phyloP scores from a whole-genome alignment of 53 echinoderm and acorn worm species.

The Holothuria scabra region DNA sequence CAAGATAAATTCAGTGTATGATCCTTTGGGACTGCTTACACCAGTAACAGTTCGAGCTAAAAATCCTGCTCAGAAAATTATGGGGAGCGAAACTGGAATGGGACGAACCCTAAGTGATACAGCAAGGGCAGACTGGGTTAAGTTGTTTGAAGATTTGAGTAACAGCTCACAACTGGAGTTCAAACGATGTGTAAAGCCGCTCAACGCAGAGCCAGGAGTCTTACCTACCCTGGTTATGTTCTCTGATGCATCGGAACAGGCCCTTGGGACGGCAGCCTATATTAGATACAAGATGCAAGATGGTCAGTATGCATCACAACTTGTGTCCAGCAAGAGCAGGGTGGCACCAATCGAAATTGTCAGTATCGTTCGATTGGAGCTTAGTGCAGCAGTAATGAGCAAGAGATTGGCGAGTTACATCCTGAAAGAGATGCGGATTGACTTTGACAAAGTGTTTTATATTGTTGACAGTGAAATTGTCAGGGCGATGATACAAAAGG shows the following conservation, averaged over 20 bases:
- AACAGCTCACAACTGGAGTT: conserved; percentile 12
- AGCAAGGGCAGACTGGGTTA: conserved; percentile 7
- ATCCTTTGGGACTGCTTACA: conserved; percentile 53
- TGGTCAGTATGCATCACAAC: conserved; percentile 37
- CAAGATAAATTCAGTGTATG: conserved; percentile 60
- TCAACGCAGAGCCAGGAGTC: background rate
- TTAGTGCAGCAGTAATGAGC: conserved; percentile 59
- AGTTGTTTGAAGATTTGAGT: conserved; percentile 35
- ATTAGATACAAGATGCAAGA: conserved; percentile 38
- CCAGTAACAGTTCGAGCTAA: conserved; percentile 56
- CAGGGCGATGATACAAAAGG: conserved; percentile 54
- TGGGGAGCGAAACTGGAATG: conserved; percentile 46
- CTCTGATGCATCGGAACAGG: conserved; percentile 62
- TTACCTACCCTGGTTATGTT: conserved; percentile 46
- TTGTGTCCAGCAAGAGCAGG: conserved; percentile 57
- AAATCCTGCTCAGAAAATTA: conserved; percentile 44
- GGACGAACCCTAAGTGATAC: conserved; percentile 39
- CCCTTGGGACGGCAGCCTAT: conserved; percentile 54
- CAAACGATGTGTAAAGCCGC: conserved; percentile 17
- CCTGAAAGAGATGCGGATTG: conserved; percentile 55
- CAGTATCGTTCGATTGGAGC: conserved; percentile 51
- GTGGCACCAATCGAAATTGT: conserved; percentile 53
- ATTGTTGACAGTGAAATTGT: conserved; percentile 62
- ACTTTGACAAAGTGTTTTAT: conserved; percentile 49
- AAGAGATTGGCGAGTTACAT: conserved; percentile 55